These are phyloP conservation scores for Oreochromis tanganicae DNA, from an alignment of 2,113 vertebrate genomes.

Conservation along the genomic window DNA sequence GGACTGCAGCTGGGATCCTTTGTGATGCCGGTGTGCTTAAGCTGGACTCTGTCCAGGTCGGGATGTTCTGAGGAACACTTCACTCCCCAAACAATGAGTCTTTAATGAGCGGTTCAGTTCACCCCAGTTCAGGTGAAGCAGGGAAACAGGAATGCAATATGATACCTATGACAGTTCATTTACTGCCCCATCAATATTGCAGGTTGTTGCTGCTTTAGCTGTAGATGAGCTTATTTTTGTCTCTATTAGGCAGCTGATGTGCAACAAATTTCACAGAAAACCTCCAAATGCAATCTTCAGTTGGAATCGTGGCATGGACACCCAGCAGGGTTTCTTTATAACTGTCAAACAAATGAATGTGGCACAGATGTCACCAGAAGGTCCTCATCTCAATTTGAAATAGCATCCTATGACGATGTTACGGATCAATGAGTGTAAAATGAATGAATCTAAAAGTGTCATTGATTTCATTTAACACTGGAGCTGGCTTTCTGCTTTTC, in stretches of 20 bases:
- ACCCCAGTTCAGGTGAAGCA: constrained; percentile 46
- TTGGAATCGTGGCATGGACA: not conserved
- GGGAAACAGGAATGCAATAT: constrained; percentile 48
- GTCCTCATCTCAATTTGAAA: not conserved
- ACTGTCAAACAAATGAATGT: not conserved
- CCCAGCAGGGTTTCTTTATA: not conserved
- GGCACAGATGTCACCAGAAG: not conserved
- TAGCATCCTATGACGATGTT: not conserved
- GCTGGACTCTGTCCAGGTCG: constrained; percentile 17
- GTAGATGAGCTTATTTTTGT: not conserved
- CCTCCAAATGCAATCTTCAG: not conserved
- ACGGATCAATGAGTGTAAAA: not conserved
- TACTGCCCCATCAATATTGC: constrained; percentile 62
- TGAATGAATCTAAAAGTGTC: not conserved
- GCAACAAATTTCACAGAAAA: not conserved
- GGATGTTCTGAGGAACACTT: constrained; percentile 41
- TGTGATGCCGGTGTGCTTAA: constrained; percentile 2
- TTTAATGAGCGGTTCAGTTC: constrained; percentile 58
- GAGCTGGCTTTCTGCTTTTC: not conserved
- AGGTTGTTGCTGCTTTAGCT: constrained; percentile 32
- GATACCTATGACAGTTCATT: constrained; percentile 65
- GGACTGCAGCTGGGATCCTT: not conserved
- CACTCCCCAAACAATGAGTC: constrained; percentile 49
- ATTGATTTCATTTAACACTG: constrained; percentile 4
- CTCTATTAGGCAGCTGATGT: not conserved